Percentiles rank a stretch among this genome's conserved stretches.
These are phyloP conservation scores for Scomber japonicus DNA, from an alignment of 2,113 vertebrate species.

Conservation along the genomic window DNA sequence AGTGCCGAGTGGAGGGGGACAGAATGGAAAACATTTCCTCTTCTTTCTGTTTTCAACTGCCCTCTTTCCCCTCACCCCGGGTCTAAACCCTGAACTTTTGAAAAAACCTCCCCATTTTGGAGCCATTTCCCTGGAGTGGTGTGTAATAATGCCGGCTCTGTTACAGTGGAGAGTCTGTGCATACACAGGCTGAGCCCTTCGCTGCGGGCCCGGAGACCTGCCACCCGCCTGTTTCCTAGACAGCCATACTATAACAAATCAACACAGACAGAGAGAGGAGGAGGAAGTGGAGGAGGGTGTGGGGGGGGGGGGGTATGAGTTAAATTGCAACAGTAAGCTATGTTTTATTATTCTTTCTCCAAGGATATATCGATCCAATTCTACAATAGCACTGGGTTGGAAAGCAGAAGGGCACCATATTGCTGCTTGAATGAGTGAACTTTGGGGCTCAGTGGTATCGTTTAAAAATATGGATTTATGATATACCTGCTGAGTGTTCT, in stretches of 20 bases:
- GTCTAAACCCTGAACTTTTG: slow-evolving; percentile 68
- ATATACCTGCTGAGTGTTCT: slow-evolving; percentile 24
- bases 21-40: slow-evolving; percentile 81
- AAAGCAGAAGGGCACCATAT: background rate
- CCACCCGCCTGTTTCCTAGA: slow-evolving; percentile 59
- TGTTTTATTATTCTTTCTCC: slow-evolving; percentile 50
- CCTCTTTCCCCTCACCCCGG: slow-evolving; percentile 53
- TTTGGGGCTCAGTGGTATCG: background rate
- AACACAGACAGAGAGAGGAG: slow-evolving; percentile 52
- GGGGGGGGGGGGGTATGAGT: slow-evolving; percentile 2
- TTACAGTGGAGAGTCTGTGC: slow-evolving; percentile 54
- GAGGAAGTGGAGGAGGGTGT: background rate
- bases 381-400: background rate
- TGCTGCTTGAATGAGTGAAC: slow-evolving; percentile 37
- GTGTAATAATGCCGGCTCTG: slow-evolving; percentile 64
- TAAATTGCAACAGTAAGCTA: slow-evolving; percentile 42
- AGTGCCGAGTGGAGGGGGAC: slow-evolving; percentile 51
- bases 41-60: slow-evolving; percentile 68
- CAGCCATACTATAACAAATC: slow-evolving; percentile 66
- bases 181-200: slow-evolving; percentile 35
- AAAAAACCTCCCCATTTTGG: slow-evolving; percentile 38
- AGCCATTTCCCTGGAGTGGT: slow-evolving; percentile 56
- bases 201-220: slow-evolving; percentile 54
- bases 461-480: slow-evolving; percentile 41
- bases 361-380: slow-evolving; percentile 55